These are phyloP conservation scores for Oophaga sylvatica DNA, from an alignment of 2,797 vertebrate genomes.

Conservation along the genomic window DNA sequence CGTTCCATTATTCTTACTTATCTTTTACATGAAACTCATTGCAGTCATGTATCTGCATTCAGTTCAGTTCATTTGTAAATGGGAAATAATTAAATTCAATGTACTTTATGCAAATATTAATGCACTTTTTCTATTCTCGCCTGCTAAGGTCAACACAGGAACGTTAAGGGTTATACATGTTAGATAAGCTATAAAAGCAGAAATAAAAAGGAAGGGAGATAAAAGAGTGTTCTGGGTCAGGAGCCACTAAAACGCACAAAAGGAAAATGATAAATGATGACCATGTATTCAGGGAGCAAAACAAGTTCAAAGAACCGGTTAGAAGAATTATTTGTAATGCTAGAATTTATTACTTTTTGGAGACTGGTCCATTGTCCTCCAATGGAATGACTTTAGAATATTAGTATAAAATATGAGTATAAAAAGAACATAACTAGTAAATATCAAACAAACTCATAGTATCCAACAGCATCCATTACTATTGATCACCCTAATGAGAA, in stretches of 20 bases:
- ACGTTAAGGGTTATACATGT: not conserved
- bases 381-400: no score
- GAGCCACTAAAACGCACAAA: not conserved
- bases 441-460: not conserved
- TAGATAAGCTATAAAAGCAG: not conserved
- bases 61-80: not conserved
- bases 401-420: no score
- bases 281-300: not conserved
- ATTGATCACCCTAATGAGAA: not conserved
- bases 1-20: conserved; percentile 33
- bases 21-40: conserved; percentile 9
- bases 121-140: not conserved
- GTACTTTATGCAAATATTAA: not conserved
- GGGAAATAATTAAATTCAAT: not conserved
- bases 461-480: not conserved
- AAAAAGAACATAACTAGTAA: no score
- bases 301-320: not conserved
- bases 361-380: not conserved
- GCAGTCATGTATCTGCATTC: conserved; percentile 28
- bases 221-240: not conserved
- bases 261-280: not conserved
- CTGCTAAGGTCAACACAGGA: not conserved
- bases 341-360: not conserved
- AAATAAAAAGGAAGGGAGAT: conserved; percentile 1
- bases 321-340: not conserved